phyloP scores from a whole-genome alignment of 2,797 vertebrate species.

The Melanotaenia boesemani region DNA sequence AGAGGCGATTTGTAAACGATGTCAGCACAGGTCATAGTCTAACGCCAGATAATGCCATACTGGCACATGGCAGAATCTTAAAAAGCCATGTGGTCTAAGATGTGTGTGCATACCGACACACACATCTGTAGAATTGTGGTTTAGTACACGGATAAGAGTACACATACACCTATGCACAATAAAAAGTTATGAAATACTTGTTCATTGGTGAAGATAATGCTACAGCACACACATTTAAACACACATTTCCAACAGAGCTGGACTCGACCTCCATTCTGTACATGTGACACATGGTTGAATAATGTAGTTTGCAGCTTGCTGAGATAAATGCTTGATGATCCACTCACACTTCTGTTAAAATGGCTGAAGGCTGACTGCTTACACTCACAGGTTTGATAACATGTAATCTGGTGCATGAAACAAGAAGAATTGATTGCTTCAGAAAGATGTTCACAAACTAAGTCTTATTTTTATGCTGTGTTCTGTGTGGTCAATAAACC shows the following conservation, averaged over 20 bases:
- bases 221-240: conserved; percentile 6
- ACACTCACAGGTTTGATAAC: conserved; percentile 11
- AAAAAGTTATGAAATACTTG: conserved; percentile 21
- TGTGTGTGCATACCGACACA: too few species aligned
- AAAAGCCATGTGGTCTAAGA: conserved; percentile 32
- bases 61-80: conserved; percentile 33
- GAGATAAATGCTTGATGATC: conserved; percentile 67
- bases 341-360: conserved; percentile 47
- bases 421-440: not conserved
- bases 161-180: not conserved
- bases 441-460: not conserved
- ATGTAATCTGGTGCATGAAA: not conserved
- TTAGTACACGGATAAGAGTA: not conserved
- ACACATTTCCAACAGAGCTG: conserved; percentile 17
- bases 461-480: not conserved
- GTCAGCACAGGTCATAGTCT: conserved; percentile 43
- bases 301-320: conserved; percentile 60
- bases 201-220: conserved; percentile 14
- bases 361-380: conserved; percentile 26
- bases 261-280: conserved; percentile 55
- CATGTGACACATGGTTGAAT: conserved; percentile 63
- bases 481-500: not conserved
- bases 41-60: conserved; percentile 15
- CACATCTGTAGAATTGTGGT: too few species aligned
- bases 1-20: conserved; percentile 49